phyloP scores from a whole-genome alignment of 2,797 vertebrate genomes.

The Rhynchotus rufescens region DNA sequence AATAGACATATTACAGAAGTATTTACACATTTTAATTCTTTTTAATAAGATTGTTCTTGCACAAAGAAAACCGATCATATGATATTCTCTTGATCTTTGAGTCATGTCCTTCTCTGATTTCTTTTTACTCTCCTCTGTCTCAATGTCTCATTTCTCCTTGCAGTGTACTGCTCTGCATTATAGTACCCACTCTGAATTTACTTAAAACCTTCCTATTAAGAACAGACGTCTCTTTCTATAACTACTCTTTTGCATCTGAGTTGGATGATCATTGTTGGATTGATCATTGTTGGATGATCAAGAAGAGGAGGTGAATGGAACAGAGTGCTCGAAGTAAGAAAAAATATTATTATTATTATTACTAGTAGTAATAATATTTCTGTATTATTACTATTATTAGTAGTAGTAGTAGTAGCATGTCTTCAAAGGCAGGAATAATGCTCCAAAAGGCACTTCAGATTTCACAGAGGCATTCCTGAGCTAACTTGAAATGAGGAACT shows the following conservation, averaged over 20 bases:
- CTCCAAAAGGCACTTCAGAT: neutral
- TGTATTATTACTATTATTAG: too few relatives aligned
- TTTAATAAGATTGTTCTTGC: neutral
- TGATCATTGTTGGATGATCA: too few relatives aligned
- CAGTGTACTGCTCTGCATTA: neutral
- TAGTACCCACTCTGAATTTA: neutral
- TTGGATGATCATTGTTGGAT: neutral
- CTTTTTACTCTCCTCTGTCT: neutral
- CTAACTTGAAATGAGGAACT: neutral
- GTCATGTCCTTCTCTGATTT: neutral
- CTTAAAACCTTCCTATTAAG: neutral
- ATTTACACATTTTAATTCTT: slow-evolving; percentile 20
- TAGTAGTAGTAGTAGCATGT: too few relatives aligned
- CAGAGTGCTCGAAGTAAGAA: neutral
- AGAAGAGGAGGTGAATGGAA: neutral
- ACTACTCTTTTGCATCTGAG: neutral
- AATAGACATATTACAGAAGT: neutral
- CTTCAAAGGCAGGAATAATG: neutral
- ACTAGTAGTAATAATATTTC: too few relatives aligned
- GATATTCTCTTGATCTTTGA: neutral
- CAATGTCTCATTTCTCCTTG: neutral
- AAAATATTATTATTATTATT: neutral
- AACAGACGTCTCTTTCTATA: neutral
- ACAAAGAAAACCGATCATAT: neutral
- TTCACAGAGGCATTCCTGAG: neutral